A percentile compares a stretch with the other conserved stretches of the same genome.
Evolutionary conservation across 2,113 vertebrate species (phyloP).

Genomic region (Pangasianodon hypophthalmus): DNA sequence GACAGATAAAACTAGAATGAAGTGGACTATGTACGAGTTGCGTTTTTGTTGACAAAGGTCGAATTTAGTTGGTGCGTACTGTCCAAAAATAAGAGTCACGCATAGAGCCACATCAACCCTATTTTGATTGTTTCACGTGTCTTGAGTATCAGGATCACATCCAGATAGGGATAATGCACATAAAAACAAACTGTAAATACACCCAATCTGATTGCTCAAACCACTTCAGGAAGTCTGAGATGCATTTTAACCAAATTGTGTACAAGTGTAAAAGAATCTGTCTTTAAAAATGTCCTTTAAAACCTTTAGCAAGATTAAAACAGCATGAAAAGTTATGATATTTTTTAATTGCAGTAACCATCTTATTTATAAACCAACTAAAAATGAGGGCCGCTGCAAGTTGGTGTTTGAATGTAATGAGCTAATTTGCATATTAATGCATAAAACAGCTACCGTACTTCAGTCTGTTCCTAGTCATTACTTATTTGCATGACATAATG

Average conservation of each 20-base stretch:
- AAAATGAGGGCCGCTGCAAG: not conserved
- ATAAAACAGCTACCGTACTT: not conserved
- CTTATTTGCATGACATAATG: not conserved
- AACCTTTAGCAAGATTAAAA: not conserved
- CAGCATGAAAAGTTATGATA: no score
- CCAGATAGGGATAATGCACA: not conserved
- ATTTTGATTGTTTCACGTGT: not conserved
- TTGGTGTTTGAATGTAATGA: not conserved
- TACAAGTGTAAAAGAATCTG: not conserved
- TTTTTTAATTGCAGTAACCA: not conserved
- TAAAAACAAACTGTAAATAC: not conserved
- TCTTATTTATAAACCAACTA: not conserved
- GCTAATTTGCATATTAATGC: not conserved
- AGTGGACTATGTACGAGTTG: not conserved
- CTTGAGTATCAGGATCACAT: not conserved
- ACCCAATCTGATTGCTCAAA: not conserved
- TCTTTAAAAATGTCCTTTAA: no score
- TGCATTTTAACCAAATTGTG: not conserved
- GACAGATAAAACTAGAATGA: not conserved
- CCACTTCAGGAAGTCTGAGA: not conserved
- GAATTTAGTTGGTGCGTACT: no score
- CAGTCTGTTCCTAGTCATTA: not conserved
- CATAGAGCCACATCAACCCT: not conserved
- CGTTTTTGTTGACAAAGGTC: not conserved
- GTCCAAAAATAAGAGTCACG: no score